Base-by-base conservation (phyloP, 2,113 vertebrate species). In the Oreotrochilus melanogaster region DNA sequence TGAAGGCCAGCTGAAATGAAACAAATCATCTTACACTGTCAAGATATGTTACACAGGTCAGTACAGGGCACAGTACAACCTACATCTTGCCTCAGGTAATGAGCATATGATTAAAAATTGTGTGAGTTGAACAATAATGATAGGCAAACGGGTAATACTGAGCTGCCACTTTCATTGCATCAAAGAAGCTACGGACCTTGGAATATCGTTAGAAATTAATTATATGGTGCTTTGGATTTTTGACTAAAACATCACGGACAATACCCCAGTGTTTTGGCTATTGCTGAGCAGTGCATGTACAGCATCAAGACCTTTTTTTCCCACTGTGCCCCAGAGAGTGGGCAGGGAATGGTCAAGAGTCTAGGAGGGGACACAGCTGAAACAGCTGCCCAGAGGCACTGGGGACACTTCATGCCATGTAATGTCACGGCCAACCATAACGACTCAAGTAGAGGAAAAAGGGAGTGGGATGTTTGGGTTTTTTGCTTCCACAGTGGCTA, bases 401-500 rank as follows among this genome's bases (percentile, higher is more conserved):
- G n/a, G 22, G 12, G 9, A 11, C 35, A 15, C 11, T 76, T 16
- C 14, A 1, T 24, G 15, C 11, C 17, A 1, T 18, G 16, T 37
- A 25, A 25, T 30, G 19, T 33, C 54, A 60, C 14, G 4, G 9
- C 23, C 23, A 56, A 19, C 23, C 35, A 25, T 37, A 31, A 48
- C 61, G 25, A 7, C 25, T 45, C 22, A 5, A 2, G 1, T 14
- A 70, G 56, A 65, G 11, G 12, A 78, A 33, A 21, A 19, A 48
- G n/a, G 14, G 0, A 2, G 3, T 33, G 25, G 2, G 6, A 3
- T 27, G 45, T 47, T 21, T 19, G 14, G 0, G 10, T 4, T 50
- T 24, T 37, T 73, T 39, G 24, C n/a, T 78, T 78, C 33, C 12
- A 3, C 48, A 23, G 31, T 47, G 10, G 4, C 35, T 61, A 8